Base-by-base conservation (phyloP, 2,888 invertebrate species). In the Phaonia tiefii region DNA sequence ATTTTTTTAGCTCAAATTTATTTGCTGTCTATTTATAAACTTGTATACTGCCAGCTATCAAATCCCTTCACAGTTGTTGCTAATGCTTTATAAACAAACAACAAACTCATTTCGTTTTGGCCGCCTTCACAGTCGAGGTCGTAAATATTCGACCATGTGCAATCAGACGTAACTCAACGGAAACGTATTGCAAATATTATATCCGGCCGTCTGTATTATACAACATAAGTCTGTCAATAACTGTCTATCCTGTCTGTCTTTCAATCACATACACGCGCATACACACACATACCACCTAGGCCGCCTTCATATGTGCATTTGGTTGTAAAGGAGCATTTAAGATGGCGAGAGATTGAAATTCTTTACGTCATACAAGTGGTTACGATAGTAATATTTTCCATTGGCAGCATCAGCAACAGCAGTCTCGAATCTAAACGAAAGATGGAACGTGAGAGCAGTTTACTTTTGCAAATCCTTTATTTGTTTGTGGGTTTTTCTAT, bases 221-320 rank as follows among this genome's bases (percentile, higher is more conserved):
- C 54, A 81, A 65, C 75, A 78, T 75, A 75, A 78, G 81, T 78
- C 81, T 81, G 81, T 81, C 81, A 81, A 78, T 81, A 81, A 81
- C 74, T 81, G 81, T 78, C 81, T 51, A 78, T 78, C 15, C 67
- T 72, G 81, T n/a, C n/a, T n/a, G n/a, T 81, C 81, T 72, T 78
- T 78, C 81, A 72, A 75, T 81, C 72, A 72, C 71, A 78, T 58
- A 63, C 69, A 67, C 13, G 39, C 54, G 13, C n/a, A 71, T 13
- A 13, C 13, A 42, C 22, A 11, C 1, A 42, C 42, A 63, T 63
- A 11, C 42, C 42, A 22, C 31, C n/a, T n/a, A n/a, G n/a, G n/a
- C n/a, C n/a, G n/a, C n/a, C n/a, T n/a, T 13, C 39, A 63, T 58
- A 10, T 39, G 1, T 22, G 3, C 13, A 13, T 39, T 7, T 20